Evolutionary conservation across 2,797 vertebrate species (phyloP), one percentile per base, ranked within the genome.

Genomic region (Bradypodion ventrale): DNA sequence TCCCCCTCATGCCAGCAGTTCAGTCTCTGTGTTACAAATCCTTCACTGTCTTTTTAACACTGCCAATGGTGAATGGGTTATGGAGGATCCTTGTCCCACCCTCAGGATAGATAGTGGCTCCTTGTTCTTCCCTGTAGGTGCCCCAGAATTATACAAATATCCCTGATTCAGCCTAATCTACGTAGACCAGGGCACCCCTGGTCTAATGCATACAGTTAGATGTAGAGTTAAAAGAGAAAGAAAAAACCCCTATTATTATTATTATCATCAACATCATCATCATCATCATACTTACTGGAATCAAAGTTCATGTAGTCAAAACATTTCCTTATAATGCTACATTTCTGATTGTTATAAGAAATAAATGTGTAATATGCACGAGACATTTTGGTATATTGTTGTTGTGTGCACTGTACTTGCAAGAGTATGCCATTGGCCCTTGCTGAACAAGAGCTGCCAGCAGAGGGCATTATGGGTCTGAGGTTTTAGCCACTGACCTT

Each of bases 401-500:
- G 35, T 37, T 63, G 42, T 13, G 1, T 76, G 37, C 16, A 23
- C 23, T 65, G 46, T 59, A 19, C 13, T 5, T 56, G 52, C 2
- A 35, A 19, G 27, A 25, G 23, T 2, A 40, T 44, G 21, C 44
- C 21, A 19, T 12, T 80, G 63, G 65, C 5, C 5, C 44, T 77
- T 0, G 19, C 1, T 37, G 44, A 2, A 19, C 21, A 21, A n/a
- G 0, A 0, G 9, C 27, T 66, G 81, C 89, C 91, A 82, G 74
- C 5, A 72, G 89, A 29, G 83, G 90, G 90, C 89, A 92, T 78
- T 84, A 86, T 5, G 2, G 80, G 65, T 68, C 83, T 73, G 83
- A 63, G 23, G 25, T 8, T 80, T n/a, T 56, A 29, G 3, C 35
- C 46, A 19, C 4, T 19, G 13, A 19, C 40, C 7, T 25, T 46